Evolutionary conservation across 2,888 invertebrate species (phyloP).

Genomic region (Ceriagrion tenellum): DNA sequence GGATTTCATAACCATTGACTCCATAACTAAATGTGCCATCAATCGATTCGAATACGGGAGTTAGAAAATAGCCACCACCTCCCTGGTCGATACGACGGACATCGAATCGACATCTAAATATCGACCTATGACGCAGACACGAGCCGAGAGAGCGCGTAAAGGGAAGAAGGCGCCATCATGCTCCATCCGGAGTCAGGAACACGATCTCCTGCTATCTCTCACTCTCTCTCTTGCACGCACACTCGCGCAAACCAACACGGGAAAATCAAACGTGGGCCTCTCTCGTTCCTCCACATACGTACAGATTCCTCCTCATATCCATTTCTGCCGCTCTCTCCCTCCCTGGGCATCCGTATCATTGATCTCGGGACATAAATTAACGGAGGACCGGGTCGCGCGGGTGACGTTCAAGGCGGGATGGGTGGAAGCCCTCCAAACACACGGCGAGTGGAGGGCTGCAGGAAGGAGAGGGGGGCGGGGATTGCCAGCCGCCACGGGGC

Average conservation of each 20-base stretch:
- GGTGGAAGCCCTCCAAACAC: too few relatives aligned
- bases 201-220: not conserved
- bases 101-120: too few relatives aligned
- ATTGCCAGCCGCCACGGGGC: not conserved
- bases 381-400: not conserved
- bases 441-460: not conserved
- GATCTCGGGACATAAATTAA: constrained; percentile 38
- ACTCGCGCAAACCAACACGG: too few relatives aligned
- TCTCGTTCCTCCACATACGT: not conserved
- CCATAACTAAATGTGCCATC: too few relatives aligned
- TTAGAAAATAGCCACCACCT: too few relatives aligned
- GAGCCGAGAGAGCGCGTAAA: not conserved
- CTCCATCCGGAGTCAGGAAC: not conserved
- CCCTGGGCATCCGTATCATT: constrained; percentile 28
- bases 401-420: too few relatives aligned
- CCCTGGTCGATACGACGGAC: too few relatives aligned
- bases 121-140: not conserved
- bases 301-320: not conserved
- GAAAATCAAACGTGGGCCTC: not conserved
- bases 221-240: not conserved
- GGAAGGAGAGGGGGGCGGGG: not conserved
- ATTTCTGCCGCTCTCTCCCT: not conserved
- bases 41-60: too few relatives aligned
- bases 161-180: not conserved
- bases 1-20: too few relatives aligned